phyloP scores from a whole-genome alignment of 2,113 vertebrate species.

The Panurus biarmicus region DNA sequence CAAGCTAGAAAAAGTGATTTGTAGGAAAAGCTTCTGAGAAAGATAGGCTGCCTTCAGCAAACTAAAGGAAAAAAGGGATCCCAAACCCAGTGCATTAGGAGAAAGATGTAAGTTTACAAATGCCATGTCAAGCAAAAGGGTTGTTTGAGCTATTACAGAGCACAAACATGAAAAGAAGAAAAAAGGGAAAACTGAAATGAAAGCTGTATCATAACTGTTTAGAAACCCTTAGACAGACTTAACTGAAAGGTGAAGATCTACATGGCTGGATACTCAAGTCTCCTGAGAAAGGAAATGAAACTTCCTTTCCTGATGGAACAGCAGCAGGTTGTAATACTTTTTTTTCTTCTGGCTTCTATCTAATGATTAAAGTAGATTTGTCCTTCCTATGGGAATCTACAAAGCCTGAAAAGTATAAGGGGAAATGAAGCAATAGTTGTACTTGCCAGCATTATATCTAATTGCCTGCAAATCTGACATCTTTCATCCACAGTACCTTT shows the following conservation, averaged over 20 bases:
- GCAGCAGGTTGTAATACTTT: not conserved
- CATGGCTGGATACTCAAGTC: not conserved
- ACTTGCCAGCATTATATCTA: not conserved
- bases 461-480: not conserved
- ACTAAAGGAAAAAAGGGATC: not conserved
- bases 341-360: not conserved
- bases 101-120: not conserved
- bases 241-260: not conserved
- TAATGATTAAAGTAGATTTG: slow-evolving; percentile 24
- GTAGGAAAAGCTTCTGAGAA: not conserved
- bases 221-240: not conserved
- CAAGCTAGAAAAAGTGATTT: not conserved
- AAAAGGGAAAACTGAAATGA: not conserved
- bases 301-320: not conserved
- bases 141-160: not conserved
- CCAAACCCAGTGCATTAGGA: not conserved
- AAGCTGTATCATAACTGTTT: not conserved
- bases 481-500: not conserved
- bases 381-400: not conserved
- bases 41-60: not conserved
- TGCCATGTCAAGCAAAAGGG: not conserved
- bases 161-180: not conserved
- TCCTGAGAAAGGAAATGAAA: not conserved
- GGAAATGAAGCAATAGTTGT: not conserved
- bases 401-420: not conserved